Evolutionary conservation across 2,888 invertebrate genomes (phyloP), one percentile per base, ranked within the genome.

Genomic region (Frankliniella fusca): DNA sequence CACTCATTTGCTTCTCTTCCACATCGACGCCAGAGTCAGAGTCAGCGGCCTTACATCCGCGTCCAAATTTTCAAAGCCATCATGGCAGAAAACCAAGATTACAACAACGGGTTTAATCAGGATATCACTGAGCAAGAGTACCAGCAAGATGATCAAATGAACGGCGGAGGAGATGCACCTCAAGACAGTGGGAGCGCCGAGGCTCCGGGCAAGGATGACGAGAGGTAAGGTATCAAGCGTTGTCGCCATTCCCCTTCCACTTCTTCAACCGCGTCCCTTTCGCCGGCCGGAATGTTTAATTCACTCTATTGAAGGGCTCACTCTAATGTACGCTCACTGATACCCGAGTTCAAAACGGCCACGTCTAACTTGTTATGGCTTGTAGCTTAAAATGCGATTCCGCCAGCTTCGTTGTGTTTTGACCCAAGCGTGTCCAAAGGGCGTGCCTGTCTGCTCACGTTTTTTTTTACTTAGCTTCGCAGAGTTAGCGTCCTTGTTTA

Each of bases 151-250:
- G 87, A 91, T 70, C 86, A 86, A 84, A 91, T 88, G 86, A 87
- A 86, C 88, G 89, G 84, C 87, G 93, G 92, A 86, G 93, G 92
- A 87, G 92, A 91, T 87, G 91, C 91, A 86, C 91, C 91, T 86
- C 87, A 87, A 50, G 93, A 94, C 87, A 92, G 93, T 89, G 93
- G 93, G 86, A 92, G 92, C 89, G 93, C 93, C 85, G 94, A 94
- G 89, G 93, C 92, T 85, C 92, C 93, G 83, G 93, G 93, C 87
- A 93, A 94, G 87, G 94, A 94, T 90, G 94, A 94, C 89, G 94
- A 88, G 85, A 87, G 87, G 87, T 87, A 86, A 83, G 85, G 83
- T 50, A 81, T 76, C 83, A 82, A 80, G 23, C 10, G 20, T 80
- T 76, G n/a, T 50, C 79, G 49, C 20, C 11, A 80, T 48, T 80